These are phyloP conservation scores for Platyscapa corneri DNA, from an alignment of 1,140 invertebrate genomes.

Conservation along the genomic window DNA sequence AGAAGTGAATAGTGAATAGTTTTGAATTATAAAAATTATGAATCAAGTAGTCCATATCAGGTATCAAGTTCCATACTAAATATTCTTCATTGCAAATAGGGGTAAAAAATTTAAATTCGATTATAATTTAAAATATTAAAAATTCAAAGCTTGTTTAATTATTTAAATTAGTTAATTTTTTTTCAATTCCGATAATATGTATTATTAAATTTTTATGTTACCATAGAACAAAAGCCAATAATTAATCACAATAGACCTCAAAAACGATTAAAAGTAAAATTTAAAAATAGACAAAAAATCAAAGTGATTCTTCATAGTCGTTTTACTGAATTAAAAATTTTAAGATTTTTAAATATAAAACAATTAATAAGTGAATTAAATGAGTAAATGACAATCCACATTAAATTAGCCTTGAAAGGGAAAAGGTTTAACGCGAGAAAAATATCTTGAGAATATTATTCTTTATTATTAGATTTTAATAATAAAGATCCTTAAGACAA, in stretches of 20 bases:
- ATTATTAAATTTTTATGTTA: not conserved
- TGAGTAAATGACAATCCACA: slow-evolving; percentile 44
- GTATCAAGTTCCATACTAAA: no score
- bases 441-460: not conserved
- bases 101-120: slow-evolving; percentile 30
- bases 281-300: slow-evolving; percentile 12
- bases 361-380: not conserved
- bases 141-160: not conserved
- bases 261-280: no score
- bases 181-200: not conserved
- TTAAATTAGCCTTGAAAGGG: slow-evolving; percentile 24
- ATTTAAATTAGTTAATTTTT: slow-evolving; percentile 17
- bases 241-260: no score
- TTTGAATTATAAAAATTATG: not conserved
- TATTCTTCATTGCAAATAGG: not conserved
- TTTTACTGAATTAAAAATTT: slow-evolving; percentile 16
- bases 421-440: not conserved
- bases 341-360: slow-evolving; percentile 6
- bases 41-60: not conserved
- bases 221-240: not conserved
- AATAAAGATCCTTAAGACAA: not conserved
- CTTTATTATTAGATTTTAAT: no score
- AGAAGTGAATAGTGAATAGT: not conserved
- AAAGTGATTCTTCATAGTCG: slow-evolving; percentile 21
- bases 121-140: slow-evolving; percentile 7